phyloP scores from a whole-genome alignment of 2,797 vertebrate genomes.

The Bothrops alternatus region DNA sequence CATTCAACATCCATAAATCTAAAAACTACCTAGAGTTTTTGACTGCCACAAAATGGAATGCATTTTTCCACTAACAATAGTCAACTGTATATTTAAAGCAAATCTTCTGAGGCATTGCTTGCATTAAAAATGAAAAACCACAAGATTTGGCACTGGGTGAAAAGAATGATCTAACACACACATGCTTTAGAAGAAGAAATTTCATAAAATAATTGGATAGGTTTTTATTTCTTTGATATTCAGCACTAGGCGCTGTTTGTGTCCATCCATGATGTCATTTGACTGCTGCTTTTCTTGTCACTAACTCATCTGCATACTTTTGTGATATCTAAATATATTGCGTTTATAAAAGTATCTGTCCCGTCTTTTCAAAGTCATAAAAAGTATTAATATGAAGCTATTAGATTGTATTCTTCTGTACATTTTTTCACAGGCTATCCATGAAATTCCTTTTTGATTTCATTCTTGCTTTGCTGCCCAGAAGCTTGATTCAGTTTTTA shows the following conservation, averaged over 20 bases:
- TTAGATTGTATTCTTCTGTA: background rate
- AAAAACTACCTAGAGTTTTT: slow-evolving; percentile 1
- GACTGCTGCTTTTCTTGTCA: background rate
- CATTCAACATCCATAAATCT: slow-evolving; percentile 4
- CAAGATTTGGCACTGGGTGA: background rate
- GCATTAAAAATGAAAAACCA: slow-evolving; percentile 5
- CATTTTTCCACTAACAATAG: background rate
- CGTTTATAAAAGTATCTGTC: background rate
- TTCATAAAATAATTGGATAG: slow-evolving; percentile 17
- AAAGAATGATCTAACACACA: background rate
- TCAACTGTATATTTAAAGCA: background rate
- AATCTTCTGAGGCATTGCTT: slow-evolving; percentile 30
- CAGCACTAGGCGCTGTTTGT: background rate
- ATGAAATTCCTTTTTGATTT: background rate
- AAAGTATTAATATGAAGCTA: background rate
- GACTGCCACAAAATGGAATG: background rate
- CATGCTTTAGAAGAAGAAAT: slow-evolving; percentile 27
- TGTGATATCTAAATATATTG: background rate
- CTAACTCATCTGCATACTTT: background rate
- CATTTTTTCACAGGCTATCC: background rate
- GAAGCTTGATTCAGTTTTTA: background rate
- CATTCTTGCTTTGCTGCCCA: background rate
- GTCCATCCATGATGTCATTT: slow-evolving; percentile 26
- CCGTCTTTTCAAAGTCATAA: background rate
- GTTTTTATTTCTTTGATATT: slow-evolving; percentile 12